phyloP scores from a whole-genome alignment of 1,140 invertebrate genomes.

The Agrypnia vestita region DNA sequence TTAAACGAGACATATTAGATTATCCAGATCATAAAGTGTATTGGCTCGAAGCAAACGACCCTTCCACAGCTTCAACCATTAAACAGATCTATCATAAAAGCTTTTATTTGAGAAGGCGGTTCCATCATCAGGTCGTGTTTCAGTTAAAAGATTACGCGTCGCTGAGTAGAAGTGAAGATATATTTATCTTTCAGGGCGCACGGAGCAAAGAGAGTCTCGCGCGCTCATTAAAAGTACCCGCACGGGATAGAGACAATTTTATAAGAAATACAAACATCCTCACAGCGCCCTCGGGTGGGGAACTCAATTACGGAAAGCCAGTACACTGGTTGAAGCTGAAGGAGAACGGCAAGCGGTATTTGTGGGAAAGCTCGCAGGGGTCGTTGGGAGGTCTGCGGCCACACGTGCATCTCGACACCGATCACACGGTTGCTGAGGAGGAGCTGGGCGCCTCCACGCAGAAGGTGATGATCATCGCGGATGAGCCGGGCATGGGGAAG shows the following conservation, averaged over 20 bases:
- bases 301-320: background rate
- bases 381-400: background rate
- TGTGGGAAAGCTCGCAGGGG: background rate
- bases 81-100: background rate
- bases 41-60: background rate
- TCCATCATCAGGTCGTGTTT: background rate
- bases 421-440: background rate
- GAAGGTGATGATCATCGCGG: background rate
- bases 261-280: background rate
- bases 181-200: background rate
- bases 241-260: background rate
- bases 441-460: background rate
- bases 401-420: background rate
- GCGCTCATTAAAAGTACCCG: background rate
- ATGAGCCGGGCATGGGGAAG: conserved; percentile 23
- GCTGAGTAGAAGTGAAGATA: background rate
- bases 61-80: no score
- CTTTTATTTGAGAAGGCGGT: conserved; percentile 5
- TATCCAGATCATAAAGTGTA: background rate
- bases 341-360: background rate
- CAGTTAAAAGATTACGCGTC: background rate
- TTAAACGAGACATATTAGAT: background rate
- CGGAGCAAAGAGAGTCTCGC: background rate
- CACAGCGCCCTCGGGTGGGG: background rate
- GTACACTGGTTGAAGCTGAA: background rate